phyloP scores from a whole-genome alignment of 2,113 vertebrate genomes.

The Aldabrachelys gigantea region DNA sequence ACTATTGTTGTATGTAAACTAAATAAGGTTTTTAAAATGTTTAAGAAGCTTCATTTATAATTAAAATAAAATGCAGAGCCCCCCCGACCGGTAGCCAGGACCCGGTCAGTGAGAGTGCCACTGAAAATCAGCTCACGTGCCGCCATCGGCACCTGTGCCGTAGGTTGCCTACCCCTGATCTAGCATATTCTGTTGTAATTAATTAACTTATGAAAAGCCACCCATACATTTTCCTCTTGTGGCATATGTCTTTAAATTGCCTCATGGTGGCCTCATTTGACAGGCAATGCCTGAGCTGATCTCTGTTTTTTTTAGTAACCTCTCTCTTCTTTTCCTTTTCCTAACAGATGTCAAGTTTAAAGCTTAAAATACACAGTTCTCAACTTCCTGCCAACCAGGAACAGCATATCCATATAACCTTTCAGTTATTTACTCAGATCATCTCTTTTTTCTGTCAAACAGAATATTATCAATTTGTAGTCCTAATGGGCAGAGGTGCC shows the following conservation, averaged over 20 bases:
- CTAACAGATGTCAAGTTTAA: not conserved
- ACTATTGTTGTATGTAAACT: too few relatives aligned
- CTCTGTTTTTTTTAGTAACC: not conserved
- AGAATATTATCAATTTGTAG: not conserved
- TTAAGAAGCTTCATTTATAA: too few relatives aligned
- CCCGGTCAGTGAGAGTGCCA: too few relatives aligned
- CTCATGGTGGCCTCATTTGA: conserved; percentile 63
- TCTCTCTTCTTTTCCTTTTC: not conserved
- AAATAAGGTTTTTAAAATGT: too few relatives aligned
- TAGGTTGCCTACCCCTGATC: too few relatives aligned
- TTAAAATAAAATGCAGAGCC: too few relatives aligned
- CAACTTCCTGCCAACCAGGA: not conserved
- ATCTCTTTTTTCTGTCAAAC: too few relatives aligned
- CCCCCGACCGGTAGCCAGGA: too few relatives aligned
- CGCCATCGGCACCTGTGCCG: too few relatives aligned
- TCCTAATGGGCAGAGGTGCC: not conserved
- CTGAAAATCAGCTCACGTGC: too few relatives aligned
- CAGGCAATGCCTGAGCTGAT: not conserved
- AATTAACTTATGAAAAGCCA: not conserved
- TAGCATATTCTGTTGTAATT: not conserved
- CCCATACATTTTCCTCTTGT: not conserved
- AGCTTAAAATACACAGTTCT: not conserved
- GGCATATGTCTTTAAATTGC: conserved; percentile 20
- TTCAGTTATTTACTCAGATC: not conserved
- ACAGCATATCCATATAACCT: not conserved